A percentile compares a stretch with the other conserved stretches of the same genome.
Conservation (phyloP, 1,140 invertebrate genomes). For the Euglossa dilemma region DNA sequence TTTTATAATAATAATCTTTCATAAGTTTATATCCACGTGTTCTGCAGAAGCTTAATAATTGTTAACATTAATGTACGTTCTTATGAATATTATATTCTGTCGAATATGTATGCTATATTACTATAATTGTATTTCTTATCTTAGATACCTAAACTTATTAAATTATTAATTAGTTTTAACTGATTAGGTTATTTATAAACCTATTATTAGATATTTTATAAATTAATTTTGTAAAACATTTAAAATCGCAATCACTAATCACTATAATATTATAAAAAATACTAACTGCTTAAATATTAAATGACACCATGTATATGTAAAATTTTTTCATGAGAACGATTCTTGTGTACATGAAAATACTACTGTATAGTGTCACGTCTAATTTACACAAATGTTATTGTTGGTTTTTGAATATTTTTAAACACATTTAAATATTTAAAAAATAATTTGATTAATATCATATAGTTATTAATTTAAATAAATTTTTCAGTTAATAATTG, state of each 20-base stretch:
- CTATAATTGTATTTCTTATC: background rate
- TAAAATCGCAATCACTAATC: background rate
- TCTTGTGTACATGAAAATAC: background rate
- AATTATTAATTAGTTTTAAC: too few species aligned
- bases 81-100: background rate
- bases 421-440: background rate
- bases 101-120: background rate
- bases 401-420: background rate
- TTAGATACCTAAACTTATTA: background rate
- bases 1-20: background rate
- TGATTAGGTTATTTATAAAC: too few species aligned
- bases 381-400: background rate
- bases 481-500: background rate
- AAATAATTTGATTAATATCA: background rate
- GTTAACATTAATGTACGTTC: background rate
- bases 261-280: background rate
- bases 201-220: background rate
- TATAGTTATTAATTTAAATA: background rate
- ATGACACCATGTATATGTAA: background rate
- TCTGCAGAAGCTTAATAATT: background rate
- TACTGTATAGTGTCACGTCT: too few species aligned
- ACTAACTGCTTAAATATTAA: background rate
- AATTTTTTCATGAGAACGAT: background rate
- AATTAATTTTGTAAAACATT: background rate
- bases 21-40: background rate